Base-by-base conservation (phyloP, 2,113 vertebrate genomes). In the Anseranas semipalmata region DNA sequence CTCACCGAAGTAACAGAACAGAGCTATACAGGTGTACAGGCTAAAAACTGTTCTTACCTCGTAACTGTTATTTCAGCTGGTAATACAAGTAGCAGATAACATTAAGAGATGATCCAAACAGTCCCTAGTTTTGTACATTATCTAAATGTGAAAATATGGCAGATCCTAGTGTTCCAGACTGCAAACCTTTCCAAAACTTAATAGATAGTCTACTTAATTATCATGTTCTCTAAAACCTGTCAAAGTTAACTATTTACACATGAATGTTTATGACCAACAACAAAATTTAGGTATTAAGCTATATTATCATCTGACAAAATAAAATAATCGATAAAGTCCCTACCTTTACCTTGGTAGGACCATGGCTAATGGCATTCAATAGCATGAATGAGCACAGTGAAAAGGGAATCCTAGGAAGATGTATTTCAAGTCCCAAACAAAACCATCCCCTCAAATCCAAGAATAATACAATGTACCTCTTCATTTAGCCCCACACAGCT, bases 51-150 rank as follows among this genome's bases (percentile, higher is more conserved):
- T 43, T 53, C 55, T 65, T 79, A 43, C 82, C n/a, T 71, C 5
- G 2, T 19, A 39, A 14, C 63, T 24, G 39, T 3, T 27, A 30
- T 53, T 48, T 58, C 18, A 0, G 1, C 30, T 50, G 58, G 46
- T 39, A 16, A 7, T 13, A 3, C 1, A 30, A 58, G 48, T 2
- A 21, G 77, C 76, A 33, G 33, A 24, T 41, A 56, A 15, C 21
- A 0, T 7, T 33, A n/a, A 48, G 9, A 30, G 13, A 27, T 10
- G 37, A 15, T 32, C 62, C 17, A 12, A 7, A 8, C 1, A 0
- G 30, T 39, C 56, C 74, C 66, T 58, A 9, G n/a, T 32, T 80
- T 50, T 53, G n/a, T 16, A 84, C n/a, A 68, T 50, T 2, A 12
- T 37, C n/a, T 53, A 37, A 71, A 74, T 0, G 2, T 60, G 56